Percentiles rank a stretch among this genome's conserved stretches.
Conservation (phyloP, 37 sponge, comb jelly and placozoan genomes). For the Axinella damicornis region DNA sequence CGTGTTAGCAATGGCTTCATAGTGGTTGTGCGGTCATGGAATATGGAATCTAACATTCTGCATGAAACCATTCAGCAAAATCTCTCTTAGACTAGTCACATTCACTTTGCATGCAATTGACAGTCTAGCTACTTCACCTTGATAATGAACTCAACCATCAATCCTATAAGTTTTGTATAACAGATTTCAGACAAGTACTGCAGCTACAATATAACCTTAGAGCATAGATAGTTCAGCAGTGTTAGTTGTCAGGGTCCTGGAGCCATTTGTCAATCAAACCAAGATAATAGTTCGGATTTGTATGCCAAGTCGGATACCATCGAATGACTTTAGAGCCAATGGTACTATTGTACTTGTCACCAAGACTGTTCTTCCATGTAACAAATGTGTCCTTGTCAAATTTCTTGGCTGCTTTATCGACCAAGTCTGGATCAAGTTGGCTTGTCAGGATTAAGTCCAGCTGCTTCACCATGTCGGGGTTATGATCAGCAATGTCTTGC, state of each 20-base stretch:
- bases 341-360: constrained; percentile 13
- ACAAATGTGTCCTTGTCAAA: constrained; percentile 16
- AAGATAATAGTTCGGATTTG: constrained; percentile 8
- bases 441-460: neutral
- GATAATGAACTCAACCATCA: too few relatives aligned
- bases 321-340: constrained; percentile 26
- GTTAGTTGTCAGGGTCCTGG: neutral
- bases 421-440: constrained; percentile 15
- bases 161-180: too few relatives aligned
- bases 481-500: neutral
- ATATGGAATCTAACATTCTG: too few relatives aligned
- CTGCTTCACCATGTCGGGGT: constrained; percentile 21
- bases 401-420: constrained; percentile 8
- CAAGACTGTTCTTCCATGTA: constrained; percentile 17
- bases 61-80: too few relatives aligned
- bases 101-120: too few relatives aligned
- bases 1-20: too few relatives aligned
- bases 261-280: constrained; percentile 29
- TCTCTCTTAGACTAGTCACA: too few relatives aligned
- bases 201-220: too few relatives aligned
- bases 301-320: constrained; percentile 22
- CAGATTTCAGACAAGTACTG: too few relatives aligned
- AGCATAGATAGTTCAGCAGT: too few relatives aligned
- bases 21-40: too few relatives aligned
- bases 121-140: too few relatives aligned